Evolutionary conservation across 2,113 vertebrate genomes (phyloP).

Genomic region (Psilopogon haemacephalus): DNA sequence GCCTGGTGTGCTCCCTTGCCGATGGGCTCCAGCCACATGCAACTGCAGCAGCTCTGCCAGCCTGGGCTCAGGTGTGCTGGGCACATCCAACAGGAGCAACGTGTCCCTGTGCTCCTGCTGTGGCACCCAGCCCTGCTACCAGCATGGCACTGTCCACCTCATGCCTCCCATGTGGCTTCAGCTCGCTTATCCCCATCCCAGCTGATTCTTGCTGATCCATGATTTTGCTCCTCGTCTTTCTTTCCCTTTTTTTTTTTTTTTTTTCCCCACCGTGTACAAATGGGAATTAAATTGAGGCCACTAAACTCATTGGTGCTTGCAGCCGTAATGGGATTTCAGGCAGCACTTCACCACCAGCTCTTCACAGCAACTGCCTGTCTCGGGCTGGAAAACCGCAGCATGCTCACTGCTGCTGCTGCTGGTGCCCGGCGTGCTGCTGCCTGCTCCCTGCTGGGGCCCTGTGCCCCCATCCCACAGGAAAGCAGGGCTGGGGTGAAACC

Average conservation of each 20-base stretch:
- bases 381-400: not conserved
- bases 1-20: not conserved
- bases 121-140: not conserved
- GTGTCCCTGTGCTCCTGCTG: not conserved
- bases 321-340: conserved; percentile 15
- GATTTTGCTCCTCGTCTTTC: not conserved
- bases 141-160: not conserved
- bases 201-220: rapidly evolving
- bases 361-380: not conserved
- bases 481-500: not conserved
- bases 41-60: not conserved
- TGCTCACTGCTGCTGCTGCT: not conserved
- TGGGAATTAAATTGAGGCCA: conserved; percentile 58
- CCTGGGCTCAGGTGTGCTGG: rapidly evolving
- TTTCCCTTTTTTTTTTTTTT: not conserved
- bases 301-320: not conserved
- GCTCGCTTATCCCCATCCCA: not conserved
- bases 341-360: not conserved
- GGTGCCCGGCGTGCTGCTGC: not conserved
- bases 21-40: not conserved
- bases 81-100: rapidly evolving
- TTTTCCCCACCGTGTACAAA: not conserved
- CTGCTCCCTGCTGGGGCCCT: not conserved
- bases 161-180: rapidly evolving
- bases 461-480: not conserved